Percentiles rank a stretch among this genome's conserved stretches.
These are phyloP conservation scores for Himalopsyche japonica DNA, from an alignment of 2,888 invertebrate genomes.

Conservation along the genomic window DNA sequence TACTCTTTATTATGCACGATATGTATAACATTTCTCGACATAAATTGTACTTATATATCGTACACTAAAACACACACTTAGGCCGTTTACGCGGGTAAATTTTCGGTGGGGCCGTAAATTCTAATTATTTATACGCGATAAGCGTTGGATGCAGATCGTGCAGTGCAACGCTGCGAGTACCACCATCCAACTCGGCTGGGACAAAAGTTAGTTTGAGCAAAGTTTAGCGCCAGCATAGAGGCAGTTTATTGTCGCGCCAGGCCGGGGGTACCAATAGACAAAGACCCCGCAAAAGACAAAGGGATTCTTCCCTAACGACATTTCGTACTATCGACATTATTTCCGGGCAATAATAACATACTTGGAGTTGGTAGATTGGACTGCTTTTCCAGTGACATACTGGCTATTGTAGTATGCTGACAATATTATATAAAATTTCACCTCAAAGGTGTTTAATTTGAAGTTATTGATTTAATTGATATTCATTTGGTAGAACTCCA, in stretches of 20 bases:
- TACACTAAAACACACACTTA: no score
- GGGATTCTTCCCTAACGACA: conserved; percentile 29
- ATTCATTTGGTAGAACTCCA: no score
- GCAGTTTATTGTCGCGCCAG: background rate
- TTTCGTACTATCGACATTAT: conserved; percentile 26
- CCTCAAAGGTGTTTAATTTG: no score
- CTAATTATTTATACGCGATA: background rate
- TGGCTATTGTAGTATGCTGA: background rate
- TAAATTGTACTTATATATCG: no score
- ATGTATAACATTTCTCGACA: no score
- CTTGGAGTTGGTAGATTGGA: background rate
- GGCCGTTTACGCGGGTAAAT: background rate
- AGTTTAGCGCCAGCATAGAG: background rate
- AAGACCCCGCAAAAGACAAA: conserved; percentile 10
- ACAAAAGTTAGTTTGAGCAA: background rate
- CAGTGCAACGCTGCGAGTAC: background rate
- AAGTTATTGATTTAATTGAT: no score
- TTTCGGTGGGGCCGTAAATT: background rate
- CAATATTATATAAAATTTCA: no score
- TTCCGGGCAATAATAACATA: conserved; percentile 29
- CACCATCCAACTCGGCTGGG: background rate
- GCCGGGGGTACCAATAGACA: background rate
- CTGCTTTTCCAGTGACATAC: background rate
- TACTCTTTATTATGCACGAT: no score
- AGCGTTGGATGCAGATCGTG: background rate